Percentiles rank a stretch among this genome's conserved stretches.
Conservation (phyloP, 2,113 vertebrate species). For the Cryptomyrus ogoouensis region DNA sequence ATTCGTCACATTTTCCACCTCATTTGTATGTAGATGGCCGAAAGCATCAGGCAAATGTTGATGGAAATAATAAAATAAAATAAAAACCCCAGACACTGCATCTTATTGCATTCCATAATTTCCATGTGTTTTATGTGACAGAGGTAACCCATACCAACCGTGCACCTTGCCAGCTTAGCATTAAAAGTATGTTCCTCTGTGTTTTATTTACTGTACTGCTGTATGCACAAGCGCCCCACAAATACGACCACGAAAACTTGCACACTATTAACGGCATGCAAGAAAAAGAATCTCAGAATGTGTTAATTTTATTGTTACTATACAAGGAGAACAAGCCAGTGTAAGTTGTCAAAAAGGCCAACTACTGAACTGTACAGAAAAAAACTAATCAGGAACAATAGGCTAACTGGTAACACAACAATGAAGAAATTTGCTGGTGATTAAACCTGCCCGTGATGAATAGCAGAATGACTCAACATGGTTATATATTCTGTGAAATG, state of each 20-base stretch:
- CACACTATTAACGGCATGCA: background rate
- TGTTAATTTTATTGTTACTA: background rate
- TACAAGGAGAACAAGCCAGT: background rate
- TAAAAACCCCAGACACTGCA: no score
- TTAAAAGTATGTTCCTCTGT: background rate
- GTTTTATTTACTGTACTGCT: background rate
- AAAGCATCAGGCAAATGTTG: background rate
- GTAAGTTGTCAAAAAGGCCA: background rate
- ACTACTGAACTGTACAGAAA: background rate
- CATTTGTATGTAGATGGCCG: background rate
- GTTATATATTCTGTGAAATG: background rate
- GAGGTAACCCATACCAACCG: background rate
- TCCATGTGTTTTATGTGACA: background rate
- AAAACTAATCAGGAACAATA: background rate
- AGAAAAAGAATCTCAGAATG: background rate
- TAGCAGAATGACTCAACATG: background rate
- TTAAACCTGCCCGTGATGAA: background rate
- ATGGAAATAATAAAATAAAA: background rate
- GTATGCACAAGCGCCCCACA: background rate
- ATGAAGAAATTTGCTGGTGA: background rate
- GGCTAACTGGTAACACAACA: background rate
- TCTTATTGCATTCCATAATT: background rate
- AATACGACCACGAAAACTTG: background rate
- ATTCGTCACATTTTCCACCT: background rate
- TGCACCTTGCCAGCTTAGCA: background rate